Conservation (phyloP, 2,797 vertebrate genomes). For the Pitangus sulphuratus region DNA sequence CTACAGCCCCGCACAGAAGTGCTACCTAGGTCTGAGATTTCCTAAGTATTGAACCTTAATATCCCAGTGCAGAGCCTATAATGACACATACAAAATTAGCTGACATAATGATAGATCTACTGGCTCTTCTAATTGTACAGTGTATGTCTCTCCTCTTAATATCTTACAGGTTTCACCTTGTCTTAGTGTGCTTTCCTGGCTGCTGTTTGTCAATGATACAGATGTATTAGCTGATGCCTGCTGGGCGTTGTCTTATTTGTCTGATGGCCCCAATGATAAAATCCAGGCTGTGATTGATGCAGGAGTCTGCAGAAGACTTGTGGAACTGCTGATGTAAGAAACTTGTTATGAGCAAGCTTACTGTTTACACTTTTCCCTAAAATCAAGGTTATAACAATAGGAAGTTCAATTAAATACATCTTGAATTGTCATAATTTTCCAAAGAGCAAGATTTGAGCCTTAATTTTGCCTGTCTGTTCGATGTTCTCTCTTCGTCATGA, state of each 20-base stretch:
- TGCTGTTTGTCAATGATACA: slow-evolving; percentile 95
- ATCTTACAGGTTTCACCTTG: slow-evolving; percentile 86
- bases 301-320: slow-evolving; percentile 94
- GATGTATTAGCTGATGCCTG: slow-evolving; percentile 96
- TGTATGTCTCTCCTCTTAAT: not conserved
- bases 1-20: not conserved
- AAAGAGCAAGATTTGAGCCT: not conserved
- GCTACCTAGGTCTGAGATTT: not conserved
- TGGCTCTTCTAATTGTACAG: not conserved
- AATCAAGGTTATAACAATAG: not conserved
- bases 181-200: slow-evolving; percentile 93
- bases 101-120: not conserved
- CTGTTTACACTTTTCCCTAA: not conserved
- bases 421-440: not conserved
- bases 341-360: not conserved
- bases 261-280: slow-evolving; percentile 97
- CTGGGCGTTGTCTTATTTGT: slow-evolving; percentile 96
- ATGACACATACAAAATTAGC: not conserved
- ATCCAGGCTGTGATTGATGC: slow-evolving; percentile 98
- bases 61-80: not conserved
- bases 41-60: not conserved
- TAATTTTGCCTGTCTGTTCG: not conserved
- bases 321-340: slow-evolving; percentile 93
- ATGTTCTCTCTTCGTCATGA: not conserved
- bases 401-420: not conserved